These are phyloP conservation scores for Alexandromys fortis DNA, from an alignment of 2,113 vertebrate genomes.

Conservation along the genomic window DNA sequence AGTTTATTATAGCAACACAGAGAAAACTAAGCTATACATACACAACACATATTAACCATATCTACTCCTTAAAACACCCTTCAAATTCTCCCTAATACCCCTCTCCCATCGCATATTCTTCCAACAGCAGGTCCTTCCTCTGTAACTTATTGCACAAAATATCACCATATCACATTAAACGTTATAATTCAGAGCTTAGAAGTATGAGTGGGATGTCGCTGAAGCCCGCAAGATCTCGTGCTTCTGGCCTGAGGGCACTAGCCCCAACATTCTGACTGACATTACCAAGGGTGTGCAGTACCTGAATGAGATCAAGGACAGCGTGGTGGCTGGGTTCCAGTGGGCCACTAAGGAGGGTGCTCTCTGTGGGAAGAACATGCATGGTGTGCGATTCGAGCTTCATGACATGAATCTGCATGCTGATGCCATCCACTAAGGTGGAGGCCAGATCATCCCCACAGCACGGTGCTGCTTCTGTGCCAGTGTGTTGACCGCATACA, in stretches of 20 bases:
- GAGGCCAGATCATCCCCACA: slow-evolving; percentile 97
- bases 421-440: slow-evolving; percentile 95
- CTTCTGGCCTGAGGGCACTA: slow-evolving; percentile 95
- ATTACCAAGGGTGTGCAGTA: slow-evolving; percentile 99
- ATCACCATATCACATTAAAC: neutral
- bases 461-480: slow-evolving; percentile 93
- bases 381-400: slow-evolving; percentile 91
- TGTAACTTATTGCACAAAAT: neutral
- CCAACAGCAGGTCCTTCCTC: neutral
- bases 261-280: slow-evolving; percentile 95
- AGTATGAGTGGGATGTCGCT: slow-evolving; percentile 93
- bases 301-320: slow-evolving; percentile 99
- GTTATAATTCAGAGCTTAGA: slow-evolving; percentile 84
- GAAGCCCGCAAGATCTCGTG: slow-evolving; percentile 98
- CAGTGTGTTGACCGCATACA: slow-evolving; percentile 92
- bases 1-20: neutral
- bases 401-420: slow-evolving; percentile 95
- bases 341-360: slow-evolving; percentile 98
- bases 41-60: neutral
- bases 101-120: neutral
- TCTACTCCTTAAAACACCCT: neutral
- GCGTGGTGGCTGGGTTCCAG: slow-evolving; percentile 97
- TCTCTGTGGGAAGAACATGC: slow-evolving; percentile 97
- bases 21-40: neutral
- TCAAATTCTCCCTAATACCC: neutral